phyloP scores from a whole-genome alignment of 1,140 invertebrate species.

The Ladona fulva region DNA sequence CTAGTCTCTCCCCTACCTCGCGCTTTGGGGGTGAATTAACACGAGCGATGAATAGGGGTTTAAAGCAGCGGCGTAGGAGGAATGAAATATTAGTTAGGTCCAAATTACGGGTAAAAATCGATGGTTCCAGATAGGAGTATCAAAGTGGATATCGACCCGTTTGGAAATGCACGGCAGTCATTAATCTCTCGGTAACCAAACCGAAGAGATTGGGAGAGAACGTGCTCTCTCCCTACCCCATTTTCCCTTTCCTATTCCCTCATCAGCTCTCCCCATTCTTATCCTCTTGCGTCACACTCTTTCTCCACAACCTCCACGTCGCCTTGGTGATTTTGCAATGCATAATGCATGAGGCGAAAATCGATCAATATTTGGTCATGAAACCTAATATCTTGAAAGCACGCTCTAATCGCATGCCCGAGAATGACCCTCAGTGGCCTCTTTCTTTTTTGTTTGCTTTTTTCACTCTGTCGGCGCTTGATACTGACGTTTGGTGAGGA shows the following conservation, averaged over 20 bases:
- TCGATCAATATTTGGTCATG: background rate
- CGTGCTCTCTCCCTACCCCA: background rate
- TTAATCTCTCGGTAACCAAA: background rate
- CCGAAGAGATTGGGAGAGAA: background rate
- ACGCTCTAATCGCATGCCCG: background rate
- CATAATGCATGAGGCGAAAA: background rate
- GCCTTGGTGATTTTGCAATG: background rate
- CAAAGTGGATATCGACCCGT: constrained; percentile 2
- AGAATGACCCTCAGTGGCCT: background rate
- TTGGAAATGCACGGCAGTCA: background rate
- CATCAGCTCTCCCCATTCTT: background rate
- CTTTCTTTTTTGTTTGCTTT: no score
- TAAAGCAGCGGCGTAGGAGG: no score
- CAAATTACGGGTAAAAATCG: background rate
- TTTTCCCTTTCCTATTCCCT: background rate
- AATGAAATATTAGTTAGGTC: no score
- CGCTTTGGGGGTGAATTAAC: no score
- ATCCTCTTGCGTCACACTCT: background rate
- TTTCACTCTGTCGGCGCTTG: no score
- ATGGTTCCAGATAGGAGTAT: background rate
- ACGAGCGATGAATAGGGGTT: no score
- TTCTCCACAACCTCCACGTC: background rate
- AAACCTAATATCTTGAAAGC: background rate
- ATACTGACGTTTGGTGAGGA: no score
- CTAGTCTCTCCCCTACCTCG: no score